Conservation (phyloP, 2,113 vertebrate genomes). For the Pygoscelis antarcticus region DNA sequence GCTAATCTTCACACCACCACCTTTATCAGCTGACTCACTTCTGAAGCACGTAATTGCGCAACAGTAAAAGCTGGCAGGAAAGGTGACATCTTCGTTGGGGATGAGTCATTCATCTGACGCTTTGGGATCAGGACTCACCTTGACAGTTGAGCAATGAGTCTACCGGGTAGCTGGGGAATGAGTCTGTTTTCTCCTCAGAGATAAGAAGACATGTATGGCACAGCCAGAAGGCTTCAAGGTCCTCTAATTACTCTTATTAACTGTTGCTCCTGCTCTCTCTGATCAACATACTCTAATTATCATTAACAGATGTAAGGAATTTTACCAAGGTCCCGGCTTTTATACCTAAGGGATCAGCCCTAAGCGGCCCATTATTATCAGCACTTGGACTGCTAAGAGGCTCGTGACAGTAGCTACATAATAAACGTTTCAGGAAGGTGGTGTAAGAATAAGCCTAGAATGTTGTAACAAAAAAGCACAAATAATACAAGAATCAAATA, state of each 20-base stretch:
- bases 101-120: not conserved
- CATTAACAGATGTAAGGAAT: not conserved
- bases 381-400: not conserved
- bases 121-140: not conserved
- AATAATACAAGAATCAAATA: not conserved
- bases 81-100: accelerated
- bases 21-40: not conserved
- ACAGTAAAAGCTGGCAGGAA: not conserved
- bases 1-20: not conserved
- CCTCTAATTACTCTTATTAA: not conserved
- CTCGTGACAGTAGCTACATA: not conserved
- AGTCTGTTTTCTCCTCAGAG: not conserved
- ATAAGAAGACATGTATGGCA: not conserved
- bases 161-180: too few relatives aligned
- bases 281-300: not conserved
- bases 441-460: not conserved
- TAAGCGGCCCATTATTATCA: not conserved
- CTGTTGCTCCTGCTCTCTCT: not conserved
- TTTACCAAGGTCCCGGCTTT: not conserved
- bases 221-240: not conserved
- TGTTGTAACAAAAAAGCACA: not conserved
- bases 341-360: not conserved
- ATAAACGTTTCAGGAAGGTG: not conserved
- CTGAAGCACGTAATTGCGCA: not conserved
- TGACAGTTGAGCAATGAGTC: not conserved